Conservation (phyloP, 35 echinoderm and acorn worm species). For the Diadema setosum region DNA sequence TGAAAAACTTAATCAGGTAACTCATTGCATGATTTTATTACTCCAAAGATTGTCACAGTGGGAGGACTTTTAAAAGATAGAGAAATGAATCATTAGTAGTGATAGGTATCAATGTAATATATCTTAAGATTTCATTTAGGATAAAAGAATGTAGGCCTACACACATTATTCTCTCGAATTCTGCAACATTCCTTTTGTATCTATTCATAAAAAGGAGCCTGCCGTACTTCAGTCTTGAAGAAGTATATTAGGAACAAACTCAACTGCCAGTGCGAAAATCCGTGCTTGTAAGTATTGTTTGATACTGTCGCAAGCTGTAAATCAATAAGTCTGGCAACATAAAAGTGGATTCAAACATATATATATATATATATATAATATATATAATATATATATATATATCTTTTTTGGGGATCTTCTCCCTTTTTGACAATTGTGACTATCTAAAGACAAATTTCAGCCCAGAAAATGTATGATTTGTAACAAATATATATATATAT, state of each 20-base stretch:
- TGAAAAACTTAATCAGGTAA: too few relatives aligned
- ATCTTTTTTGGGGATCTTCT: not conserved
- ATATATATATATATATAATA: not conserved
- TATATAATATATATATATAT: too few relatives aligned
- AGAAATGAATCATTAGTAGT: not conserved
- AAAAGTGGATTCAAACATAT: not conserved
- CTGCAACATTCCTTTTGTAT: not conserved
- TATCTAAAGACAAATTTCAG: not conserved
- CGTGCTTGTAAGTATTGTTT: not conserved
- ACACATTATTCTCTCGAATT: too few relatives aligned
- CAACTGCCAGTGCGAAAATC: not conserved
- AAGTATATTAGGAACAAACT: not conserved
- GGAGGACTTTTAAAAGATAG: not conserved
- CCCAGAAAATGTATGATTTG: not conserved
- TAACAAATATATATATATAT: not conserved
- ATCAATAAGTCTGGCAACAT: not conserved
- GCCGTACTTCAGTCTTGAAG: not conserved
- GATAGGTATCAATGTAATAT: not conserved
- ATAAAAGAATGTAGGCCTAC: too few relatives aligned
- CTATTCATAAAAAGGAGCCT: not conserved
- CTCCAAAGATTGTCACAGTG: not conserved
- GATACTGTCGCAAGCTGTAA: not conserved
- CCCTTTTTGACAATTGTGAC: not conserved
- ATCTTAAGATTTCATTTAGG: not conserved
- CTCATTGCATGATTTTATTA: not conserved